These are phyloP conservation scores for Semicossyphus pulcher DNA, from an alignment of 2,113 vertebrate species.

Conservation along the genomic window DNA sequence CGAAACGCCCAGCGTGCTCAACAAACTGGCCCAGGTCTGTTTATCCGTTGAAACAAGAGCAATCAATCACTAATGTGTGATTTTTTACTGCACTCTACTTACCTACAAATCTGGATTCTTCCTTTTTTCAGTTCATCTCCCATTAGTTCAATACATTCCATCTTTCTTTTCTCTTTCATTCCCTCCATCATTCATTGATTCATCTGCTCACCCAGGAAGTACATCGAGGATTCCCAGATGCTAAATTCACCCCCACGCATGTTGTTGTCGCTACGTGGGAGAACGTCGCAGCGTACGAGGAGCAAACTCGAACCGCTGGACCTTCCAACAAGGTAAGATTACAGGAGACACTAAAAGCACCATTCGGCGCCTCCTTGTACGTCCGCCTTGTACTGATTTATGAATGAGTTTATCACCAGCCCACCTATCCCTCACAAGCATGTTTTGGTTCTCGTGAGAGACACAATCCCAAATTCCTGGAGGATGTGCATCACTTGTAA, in stretches of 20 bases:
- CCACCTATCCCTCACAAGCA: not conserved
- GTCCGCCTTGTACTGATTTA: not conserved
- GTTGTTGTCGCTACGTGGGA: slow-evolving; percentile 93
- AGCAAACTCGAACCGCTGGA: slow-evolving; percentile 66
- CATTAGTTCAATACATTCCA: slow-evolving; percentile 48
- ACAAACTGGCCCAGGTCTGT: slow-evolving; percentile 76
- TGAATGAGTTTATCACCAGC: no score
- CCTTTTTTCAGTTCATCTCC: slow-evolving; percentile 34
- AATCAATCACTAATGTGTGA: not conserved
- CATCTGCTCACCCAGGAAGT: slow-evolving; percentile 79
- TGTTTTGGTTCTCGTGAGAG: slow-evolving; percentile 18
- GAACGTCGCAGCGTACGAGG: slow-evolving; percentile 90
- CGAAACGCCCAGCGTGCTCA: slow-evolving; percentile 80
- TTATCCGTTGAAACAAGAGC: not conserved
- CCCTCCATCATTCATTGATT: slow-evolving; percentile 42
- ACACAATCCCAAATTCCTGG: slow-evolving; percentile 57
- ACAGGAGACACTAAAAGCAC: no score
- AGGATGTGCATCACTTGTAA: slow-evolving; percentile 54
- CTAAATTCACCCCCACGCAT: slow-evolving; percentile 85
- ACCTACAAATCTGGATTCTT: slow-evolving; percentile 37
- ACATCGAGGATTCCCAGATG: slow-evolving; percentile 85
- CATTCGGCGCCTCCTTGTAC: no score
- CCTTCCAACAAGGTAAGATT: slow-evolving; percentile 86
- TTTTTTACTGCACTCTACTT: not conserved
- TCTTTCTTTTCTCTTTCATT: not conserved